These are phyloP conservation scores for Stegana nigrithorax DNA, from an alignment of 2,888 invertebrate genomes.

Conservation along the genomic window DNA sequence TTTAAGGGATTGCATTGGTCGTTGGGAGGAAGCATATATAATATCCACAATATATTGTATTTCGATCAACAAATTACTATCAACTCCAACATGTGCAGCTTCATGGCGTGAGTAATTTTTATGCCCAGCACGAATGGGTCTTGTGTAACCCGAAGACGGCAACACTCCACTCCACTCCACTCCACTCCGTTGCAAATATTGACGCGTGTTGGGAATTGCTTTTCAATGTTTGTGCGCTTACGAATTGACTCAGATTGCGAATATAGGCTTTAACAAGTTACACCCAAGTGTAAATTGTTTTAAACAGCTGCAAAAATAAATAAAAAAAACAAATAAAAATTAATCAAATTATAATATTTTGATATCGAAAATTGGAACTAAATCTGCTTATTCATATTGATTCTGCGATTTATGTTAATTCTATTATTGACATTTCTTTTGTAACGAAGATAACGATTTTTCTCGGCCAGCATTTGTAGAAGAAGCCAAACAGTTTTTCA, in stretches of 20 bases:
- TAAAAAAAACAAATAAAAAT: background rate
- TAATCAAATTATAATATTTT: background rate
- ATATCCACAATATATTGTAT: too few species aligned
- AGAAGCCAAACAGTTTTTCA: too few species aligned
- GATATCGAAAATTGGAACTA: too few species aligned
- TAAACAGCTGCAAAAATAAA: background rate
- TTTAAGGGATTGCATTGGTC: too few species aligned
- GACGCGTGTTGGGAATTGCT: background rate
- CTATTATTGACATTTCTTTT: too few species aligned
- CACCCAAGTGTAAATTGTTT: background rate
- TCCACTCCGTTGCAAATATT: background rate
- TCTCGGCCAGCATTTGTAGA: too few species aligned
- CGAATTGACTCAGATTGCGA: conserved; percentile 7
- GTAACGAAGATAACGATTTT: too few species aligned
- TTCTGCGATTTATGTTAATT: background rate
- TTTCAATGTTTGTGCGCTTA: background rate
- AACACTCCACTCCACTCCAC: too few species aligned
- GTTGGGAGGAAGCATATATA: too few species aligned
- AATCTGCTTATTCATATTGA: background rate
- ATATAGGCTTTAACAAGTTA: background rate
- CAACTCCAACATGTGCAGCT: too few species aligned
- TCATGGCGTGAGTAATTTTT: background rate
- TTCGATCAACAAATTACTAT: too few species aligned
- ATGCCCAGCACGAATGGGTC: background rate
- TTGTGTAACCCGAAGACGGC: too few species aligned